Evolutionary conservation across 2,888 invertebrate genomes (phyloP).

Genomic region (Cheilosia pagana): DNA sequence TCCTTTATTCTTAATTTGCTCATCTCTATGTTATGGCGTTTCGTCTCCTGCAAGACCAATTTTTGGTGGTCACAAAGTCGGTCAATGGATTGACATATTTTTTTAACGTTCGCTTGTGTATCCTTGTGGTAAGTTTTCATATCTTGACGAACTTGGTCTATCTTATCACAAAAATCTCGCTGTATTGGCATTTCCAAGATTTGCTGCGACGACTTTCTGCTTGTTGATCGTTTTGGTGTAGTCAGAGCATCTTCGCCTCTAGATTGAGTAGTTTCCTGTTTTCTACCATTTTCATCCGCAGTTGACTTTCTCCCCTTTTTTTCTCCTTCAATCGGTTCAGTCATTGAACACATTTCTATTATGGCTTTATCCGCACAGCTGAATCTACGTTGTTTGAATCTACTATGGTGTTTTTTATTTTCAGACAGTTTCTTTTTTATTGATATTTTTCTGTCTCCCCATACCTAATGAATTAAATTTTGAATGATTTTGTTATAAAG

Average conservation of each 20-base stretch:
- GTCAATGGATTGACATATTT: no score
- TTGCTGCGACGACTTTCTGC: neutral
- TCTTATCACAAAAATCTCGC: conserved; percentile 13
- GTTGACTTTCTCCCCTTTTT: neutral
- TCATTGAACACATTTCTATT: neutral
- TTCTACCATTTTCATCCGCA: neutral
- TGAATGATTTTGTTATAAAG: no score
- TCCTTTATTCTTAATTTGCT: neutral
- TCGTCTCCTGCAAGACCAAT: no score
- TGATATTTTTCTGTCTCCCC: no score
- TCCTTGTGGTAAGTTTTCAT: neutral
- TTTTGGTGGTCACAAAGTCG: no score
- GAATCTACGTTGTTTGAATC: neutral
- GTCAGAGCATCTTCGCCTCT: neutral
- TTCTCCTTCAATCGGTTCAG: neutral
- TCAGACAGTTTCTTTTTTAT: no score
- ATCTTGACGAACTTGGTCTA: conserved; percentile 1
- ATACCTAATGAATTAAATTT: no score
- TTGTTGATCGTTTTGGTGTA: conserved; percentile 4
- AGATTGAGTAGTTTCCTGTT: neutral
- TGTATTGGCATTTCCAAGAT: neutral
- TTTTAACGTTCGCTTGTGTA: no score
- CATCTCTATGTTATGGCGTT: neutral
- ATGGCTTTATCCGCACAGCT: neutral
- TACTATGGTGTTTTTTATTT: neutral